Evolutionary conservation across 2,888 invertebrate species (phyloP).

Genomic region (Rhogogaster chlorosoma): DNA sequence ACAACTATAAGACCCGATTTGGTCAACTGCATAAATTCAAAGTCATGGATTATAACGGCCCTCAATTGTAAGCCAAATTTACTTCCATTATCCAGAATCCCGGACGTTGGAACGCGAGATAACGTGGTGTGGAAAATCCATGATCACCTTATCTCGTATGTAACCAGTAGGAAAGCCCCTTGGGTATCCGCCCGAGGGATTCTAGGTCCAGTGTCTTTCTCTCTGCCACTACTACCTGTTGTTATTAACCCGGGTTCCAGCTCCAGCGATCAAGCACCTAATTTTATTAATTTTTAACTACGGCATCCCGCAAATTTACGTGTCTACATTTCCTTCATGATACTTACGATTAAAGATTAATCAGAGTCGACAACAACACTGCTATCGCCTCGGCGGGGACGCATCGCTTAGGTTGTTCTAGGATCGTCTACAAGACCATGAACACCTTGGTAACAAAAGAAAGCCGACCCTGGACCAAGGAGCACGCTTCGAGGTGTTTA

Average conservation of each 20-base stretch:
- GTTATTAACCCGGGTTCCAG: not conserved
- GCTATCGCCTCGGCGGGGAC: not conserved
- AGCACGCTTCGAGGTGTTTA: constrained; percentile 68
- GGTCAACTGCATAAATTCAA: constrained; percentile 37
- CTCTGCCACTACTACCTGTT: constrained; percentile 33
- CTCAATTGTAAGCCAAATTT: constrained; percentile 32
- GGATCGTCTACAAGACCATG: constrained; percentile 32
- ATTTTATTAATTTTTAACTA: not conserved
- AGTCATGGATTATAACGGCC: constrained; percentile 31
- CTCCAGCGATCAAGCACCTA: not conserved
- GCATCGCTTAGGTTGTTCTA: not conserved
- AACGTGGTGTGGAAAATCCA: constrained; percentile 48
- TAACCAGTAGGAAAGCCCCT: constrained; percentile 31
- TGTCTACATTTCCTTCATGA: not conserved
- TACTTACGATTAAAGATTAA: not conserved
- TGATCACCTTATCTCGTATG: constrained; percentile 46
- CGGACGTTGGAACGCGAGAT: constrained; percentile 34
- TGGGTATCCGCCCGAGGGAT: constrained; percentile 27
- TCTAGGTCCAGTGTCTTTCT: constrained; percentile 16
- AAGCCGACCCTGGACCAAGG: constrained; percentile 33
- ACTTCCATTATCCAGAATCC: constrained; percentile 40
- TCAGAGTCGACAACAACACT: not conserved
- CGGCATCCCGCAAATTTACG: not conserved
- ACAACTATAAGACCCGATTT: constrained; percentile 19
- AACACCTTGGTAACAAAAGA: constrained; percentile 19